These are phyloP conservation scores for Berghia stephanieae DNA, from an alignment of 1,140 invertebrate genomes.

Conservation along the genomic window DNA sequence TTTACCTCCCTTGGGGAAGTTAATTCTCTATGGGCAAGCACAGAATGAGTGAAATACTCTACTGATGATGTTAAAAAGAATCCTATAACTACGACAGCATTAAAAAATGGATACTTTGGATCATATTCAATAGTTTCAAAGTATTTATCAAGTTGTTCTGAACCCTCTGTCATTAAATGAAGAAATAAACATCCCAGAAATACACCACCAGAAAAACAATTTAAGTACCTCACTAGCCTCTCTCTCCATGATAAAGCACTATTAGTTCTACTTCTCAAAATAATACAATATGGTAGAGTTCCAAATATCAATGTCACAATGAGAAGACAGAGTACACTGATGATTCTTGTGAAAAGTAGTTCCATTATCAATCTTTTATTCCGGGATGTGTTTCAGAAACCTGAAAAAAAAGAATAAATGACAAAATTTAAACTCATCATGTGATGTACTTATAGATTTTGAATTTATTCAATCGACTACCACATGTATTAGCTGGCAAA, in stretches of 20 bases:
- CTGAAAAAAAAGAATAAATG: too few species aligned
- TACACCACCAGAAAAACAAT: slow-evolving; percentile 71
- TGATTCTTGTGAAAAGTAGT: slow-evolving; percentile 35
- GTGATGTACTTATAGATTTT: too few species aligned
- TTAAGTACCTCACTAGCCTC: slow-evolving; percentile 39
- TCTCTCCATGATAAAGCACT: background rate
- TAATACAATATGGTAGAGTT: slow-evolving; percentile 33
- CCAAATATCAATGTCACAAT: slow-evolving; percentile 35
- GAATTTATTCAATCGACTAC: too few species aligned
- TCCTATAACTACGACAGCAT: slow-evolving; percentile 66
- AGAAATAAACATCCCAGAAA: slow-evolving; percentile 71
- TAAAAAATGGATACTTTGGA: slow-evolving; percentile 40
- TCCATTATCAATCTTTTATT: too few species aligned
- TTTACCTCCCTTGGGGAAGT: background rate
- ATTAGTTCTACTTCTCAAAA: slow-evolving; percentile 18
- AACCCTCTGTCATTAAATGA: slow-evolving; percentile 70
- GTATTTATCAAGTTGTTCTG: slow-evolving; percentile 54
- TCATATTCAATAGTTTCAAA: background rate
- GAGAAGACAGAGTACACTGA: slow-evolving; percentile 34
- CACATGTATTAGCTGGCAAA: too few species aligned
- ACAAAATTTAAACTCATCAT: too few species aligned
- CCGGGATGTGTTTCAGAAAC: too few species aligned
- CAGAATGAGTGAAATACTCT: slow-evolving; percentile 68
- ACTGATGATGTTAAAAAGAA: slow-evolving; percentile 71
- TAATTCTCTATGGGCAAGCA: slow-evolving; percentile 30